Base-by-base conservation (phyloP, 1,140 invertebrate species). In the Nylanderia fulva region DNA sequence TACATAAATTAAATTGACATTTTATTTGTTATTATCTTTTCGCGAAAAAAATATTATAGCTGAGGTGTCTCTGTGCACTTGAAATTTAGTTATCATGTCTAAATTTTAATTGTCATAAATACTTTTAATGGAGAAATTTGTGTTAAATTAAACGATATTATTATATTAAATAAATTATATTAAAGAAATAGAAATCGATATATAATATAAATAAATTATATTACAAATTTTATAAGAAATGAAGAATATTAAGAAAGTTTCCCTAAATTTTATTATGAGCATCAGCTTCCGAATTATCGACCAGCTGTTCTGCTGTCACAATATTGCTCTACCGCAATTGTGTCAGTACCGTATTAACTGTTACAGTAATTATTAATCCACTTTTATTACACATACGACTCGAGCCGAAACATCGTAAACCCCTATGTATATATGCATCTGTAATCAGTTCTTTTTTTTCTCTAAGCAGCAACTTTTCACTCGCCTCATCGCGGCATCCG, bases 391-490 rank as follows among this genome's bases (percentile, higher is more conserved):
- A 24, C 15, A n/a, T n/a, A 18, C 11, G 27, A 36, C 7, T n/a
- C 24, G n/a, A 66, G 33, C 13, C 5, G 33, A 77, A 66, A 6
- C 60, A 24, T n/a, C 2, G 18, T 54, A 64, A 54, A 39, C 33
- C 66, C 39, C 21, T 39, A 68, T 48, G 36, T 36, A 36, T n/a
- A 52, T 18, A 79, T 48, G n/a, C 29, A 45, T 64, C 15, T 11
- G 13, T 56, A 21, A 39, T 77, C 61, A 24, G 15, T 6, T 24
- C 27, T 42, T 27, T 42, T 27, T 80, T 69, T 27, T 24, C 69
- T 27, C 36, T n/a, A n/a, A n/a, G 13, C 24, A 33, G 66, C 66
- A 58, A 42, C n/a, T 58, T 58, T 82, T 72, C 54, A 45, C 54
- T 42, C 77, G 24, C n/a, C 18, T 72, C 4, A 18, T 48, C 33